Evolutionary conservation across 1,140 invertebrate species (phyloP), one percentile per base, ranked within the genome.

Genomic region (Drosophila chauvacae): DNA sequence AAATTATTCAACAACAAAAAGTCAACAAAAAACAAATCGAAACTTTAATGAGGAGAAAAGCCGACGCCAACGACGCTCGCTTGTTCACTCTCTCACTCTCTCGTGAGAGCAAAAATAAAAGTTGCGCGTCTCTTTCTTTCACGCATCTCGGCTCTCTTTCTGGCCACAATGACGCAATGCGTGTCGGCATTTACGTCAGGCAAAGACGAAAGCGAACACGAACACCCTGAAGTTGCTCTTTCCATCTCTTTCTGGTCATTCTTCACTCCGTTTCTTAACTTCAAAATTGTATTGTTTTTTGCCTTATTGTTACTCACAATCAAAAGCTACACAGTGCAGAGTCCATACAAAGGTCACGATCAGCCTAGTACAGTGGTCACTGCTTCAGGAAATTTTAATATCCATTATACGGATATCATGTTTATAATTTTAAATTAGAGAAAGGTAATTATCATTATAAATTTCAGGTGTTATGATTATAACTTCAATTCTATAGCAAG

Each of bases 131-230:
- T 66, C 45, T 51, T 45, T 33, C 61, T 50, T 47, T 45, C 51
- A 14, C n/a, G n/a, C 28, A 39, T 62, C 35, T 30, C 45, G 9
- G 47, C 45, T 23, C 41, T 69, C 55, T 44, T 50, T 42, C 39
- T 45, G 26, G 26, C 55, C 61, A 51, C 45, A 73, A 82, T 88
- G 80, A 87, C 83, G 83, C 80, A 87, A 87, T 87, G 76, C 68
- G 79, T 72, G 30, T 64, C 56, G 41, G 60, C 80, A 59, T 87
- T 88, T 83, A 57, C 83, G 83, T 88, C 84, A 88, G 65, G 66
- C 56, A 16, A 51, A 44, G 30, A 57, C 47, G 64, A 51, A 51
- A 33, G 51, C 51, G 16, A 55, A 37, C 51, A 55, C 33, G 10
- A 18, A 14, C 7, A 20, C 51, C 51, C 30, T 11, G 23, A 72